Evolutionary conservation across 2,888 invertebrate species (phyloP).

Genomic region (Galerucella calmariensis): DNA sequence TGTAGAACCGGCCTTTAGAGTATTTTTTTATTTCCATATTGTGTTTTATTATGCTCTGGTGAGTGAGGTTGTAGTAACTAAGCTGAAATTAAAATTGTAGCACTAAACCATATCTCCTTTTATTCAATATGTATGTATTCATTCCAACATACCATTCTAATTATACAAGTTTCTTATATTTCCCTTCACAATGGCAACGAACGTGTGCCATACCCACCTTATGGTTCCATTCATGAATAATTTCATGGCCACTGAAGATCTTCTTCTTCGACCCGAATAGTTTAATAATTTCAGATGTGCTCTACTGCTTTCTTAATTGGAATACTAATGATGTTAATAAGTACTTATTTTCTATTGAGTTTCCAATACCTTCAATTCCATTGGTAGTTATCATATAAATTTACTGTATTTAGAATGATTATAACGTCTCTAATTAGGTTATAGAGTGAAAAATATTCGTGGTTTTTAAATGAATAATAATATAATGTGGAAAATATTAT

Average conservation of each 20-base stretch:
- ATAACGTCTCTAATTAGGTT: no score
- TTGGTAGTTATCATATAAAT: not conserved
- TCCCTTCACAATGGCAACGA: not conserved
- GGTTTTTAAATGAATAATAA: no score
- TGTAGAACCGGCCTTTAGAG: no score
- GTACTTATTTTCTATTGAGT: not conserved
- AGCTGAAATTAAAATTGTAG: not conserved
- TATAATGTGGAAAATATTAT: no score
- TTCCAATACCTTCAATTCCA: not conserved
- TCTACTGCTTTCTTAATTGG: conserved; percentile 38
- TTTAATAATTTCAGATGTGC: conserved; percentile 49
- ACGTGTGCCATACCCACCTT: conserved; percentile 41
- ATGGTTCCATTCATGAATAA: conserved; percentile 48
- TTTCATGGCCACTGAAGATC: conserved; percentile 54
- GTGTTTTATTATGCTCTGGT: no score
- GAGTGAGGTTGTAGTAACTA: not conserved
- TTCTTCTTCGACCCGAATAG: conserved; percentile 40
- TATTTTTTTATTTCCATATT: no score
- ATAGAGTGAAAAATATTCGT: no score
- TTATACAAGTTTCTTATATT: conserved; percentile 12
- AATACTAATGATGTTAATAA: conserved; percentile 6
- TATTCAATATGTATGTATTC: not conserved
- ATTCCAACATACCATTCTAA: not conserved
- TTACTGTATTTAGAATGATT: no score
- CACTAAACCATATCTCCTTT: conserved; percentile 10